Conservation (phyloP, 2,113 vertebrate species). For the Sterrhoptilus dennistouni region DNA sequence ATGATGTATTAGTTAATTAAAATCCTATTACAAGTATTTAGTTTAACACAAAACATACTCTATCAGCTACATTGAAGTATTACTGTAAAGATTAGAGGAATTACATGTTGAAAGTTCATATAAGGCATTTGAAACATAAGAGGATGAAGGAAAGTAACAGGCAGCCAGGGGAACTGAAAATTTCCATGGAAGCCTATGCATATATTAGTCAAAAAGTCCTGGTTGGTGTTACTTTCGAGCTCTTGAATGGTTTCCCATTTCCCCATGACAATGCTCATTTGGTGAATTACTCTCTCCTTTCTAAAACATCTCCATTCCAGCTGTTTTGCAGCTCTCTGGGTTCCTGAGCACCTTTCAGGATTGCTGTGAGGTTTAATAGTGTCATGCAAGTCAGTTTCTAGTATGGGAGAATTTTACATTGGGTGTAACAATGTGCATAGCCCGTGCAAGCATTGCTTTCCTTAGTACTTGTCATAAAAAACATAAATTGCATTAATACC, state of each 20-base stretch:
- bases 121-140: not conserved
- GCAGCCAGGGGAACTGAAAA: not conserved
- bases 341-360: not conserved
- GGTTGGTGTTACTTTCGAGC: not conserved
- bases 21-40: not conserved
- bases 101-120: not conserved
- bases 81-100: not conserved
- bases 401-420: not conserved
- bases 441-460: rapidly evolving
- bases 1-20: slow-evolving; percentile 16
- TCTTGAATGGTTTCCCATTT: not conserved
- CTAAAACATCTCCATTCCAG: not conserved
- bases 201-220: not conserved
- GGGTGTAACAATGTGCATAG: not conserved
- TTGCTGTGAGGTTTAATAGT: not conserved
- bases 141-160: not conserved
- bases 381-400: not conserved
- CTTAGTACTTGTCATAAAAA: not conserved
- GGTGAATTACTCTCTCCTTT: not conserved
- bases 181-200: not conserved
- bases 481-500: not conserved
- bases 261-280: not conserved
- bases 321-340: not conserved
- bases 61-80: not conserved
- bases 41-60: slow-evolving; percentile 1